phyloP scores from a whole-genome alignment of 1,140 invertebrate species.

The Laupala kohalensis region DNA sequence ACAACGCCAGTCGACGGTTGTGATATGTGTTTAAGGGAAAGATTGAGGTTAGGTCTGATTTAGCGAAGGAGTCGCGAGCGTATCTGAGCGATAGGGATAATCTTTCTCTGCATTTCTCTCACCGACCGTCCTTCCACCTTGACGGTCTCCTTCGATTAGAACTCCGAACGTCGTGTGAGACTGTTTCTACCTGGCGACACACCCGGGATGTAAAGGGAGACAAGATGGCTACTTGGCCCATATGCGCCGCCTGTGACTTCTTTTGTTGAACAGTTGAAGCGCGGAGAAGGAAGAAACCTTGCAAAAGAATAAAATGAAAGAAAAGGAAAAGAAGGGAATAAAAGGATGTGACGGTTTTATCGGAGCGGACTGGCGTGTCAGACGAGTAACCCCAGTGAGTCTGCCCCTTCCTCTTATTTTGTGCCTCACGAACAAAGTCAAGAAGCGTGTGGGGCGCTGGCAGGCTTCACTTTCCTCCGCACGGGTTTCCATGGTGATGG shows the following conservation, averaged over 20 bases:
- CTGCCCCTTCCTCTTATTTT: background rate
- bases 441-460: background rate
- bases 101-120: background rate
- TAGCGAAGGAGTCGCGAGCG: background rate
- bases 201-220: background rate
- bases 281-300: background rate
- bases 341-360: background rate
- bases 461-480: too few species aligned
- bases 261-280: background rate
- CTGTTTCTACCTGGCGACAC: background rate
- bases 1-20: background rate
- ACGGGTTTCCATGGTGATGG: background rate
- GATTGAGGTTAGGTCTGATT: background rate
- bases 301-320: background rate
- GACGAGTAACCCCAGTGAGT: background rate
- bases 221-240: background rate
- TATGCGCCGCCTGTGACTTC: background rate
- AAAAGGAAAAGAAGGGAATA: background rate
- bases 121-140: background rate
- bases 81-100: background rate
- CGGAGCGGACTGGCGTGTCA: background rate
- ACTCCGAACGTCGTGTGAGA: background rate
- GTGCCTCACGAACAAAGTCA: background rate
- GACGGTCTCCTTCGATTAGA: background rate
- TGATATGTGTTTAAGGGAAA: background rate